These are phyloP conservation scores for Magallana ariakensis DNA, from an alignment of 1,140 invertebrate genomes.

Conservation along the genomic window DNA sequence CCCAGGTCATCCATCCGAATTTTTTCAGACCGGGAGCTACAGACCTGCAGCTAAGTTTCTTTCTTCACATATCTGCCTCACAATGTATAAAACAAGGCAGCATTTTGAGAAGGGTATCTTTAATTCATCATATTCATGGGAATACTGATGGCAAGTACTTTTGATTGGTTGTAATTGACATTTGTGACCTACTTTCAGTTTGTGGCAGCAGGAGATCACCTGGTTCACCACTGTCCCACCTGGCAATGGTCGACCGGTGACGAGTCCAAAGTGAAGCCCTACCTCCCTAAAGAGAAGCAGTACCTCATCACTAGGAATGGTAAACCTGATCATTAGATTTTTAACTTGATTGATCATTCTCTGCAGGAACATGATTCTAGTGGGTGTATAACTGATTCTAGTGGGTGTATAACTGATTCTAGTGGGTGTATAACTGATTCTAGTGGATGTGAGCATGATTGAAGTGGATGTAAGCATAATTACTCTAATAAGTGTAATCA, in stretches of 20 bases:
- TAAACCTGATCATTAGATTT: conserved; percentile 56
- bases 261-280: conserved; percentile 89
- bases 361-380: no score
- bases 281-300: conserved; percentile 97
- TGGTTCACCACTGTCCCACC: conserved; percentile 99
- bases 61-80: no score
- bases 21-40: no score
- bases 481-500: no score
- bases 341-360: no score
- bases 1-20: no score
- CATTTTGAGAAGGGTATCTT: background rate
- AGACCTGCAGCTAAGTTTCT: no score
- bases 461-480: no score
- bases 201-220: conserved; percentile 97
- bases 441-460: no score
- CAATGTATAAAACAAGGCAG: background rate
- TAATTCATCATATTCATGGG: background rate
- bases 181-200: conserved; percentile 84
- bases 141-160: background rate
- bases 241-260: conserved; percentile 98
- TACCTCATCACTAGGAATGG: conserved; percentile 97
- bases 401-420: no score
- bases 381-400: no score
- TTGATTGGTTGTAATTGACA: background rate
- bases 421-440: no score